These are phyloP conservation scores for Siniperca chuatsi DNA, from an alignment of 2,113 vertebrate genomes.

Conservation along the genomic window DNA sequence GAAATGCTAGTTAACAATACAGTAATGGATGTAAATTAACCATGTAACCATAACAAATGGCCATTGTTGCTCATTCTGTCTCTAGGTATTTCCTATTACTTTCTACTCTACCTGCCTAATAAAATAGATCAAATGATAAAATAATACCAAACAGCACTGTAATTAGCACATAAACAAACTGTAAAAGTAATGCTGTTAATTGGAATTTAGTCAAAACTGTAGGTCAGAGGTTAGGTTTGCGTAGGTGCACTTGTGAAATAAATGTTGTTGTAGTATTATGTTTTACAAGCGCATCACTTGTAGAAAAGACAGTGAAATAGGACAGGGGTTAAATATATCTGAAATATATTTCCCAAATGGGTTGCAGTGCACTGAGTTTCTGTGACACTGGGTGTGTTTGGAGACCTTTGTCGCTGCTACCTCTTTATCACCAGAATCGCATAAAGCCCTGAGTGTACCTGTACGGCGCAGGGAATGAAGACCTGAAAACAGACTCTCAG, in stretches of 20 bases:
- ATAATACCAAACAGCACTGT: neutral
- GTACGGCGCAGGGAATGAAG: neutral
- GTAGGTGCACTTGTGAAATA: neutral
- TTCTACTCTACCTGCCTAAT: neutral
- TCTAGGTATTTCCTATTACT: neutral
- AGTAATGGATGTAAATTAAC: neutral
- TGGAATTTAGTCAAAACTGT: neutral
- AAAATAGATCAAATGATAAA: neutral
- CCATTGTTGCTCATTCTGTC: neutral
- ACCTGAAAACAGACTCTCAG: constrained; percentile 27
- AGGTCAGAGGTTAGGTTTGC: neutral
- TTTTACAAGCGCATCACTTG: neutral
- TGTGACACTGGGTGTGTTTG: constrained; percentile 13
- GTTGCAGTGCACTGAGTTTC: neutral
- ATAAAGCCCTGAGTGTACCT: constrained; percentile 28
- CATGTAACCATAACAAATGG: neutral
- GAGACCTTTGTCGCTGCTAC: constrained; percentile 1
- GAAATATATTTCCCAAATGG: neutral
- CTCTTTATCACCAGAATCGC: constrained; percentile 24
- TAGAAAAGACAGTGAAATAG: neutral
- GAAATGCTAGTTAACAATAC: neutral
- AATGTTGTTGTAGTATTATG: no score
- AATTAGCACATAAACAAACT: neutral
- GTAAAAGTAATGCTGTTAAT: neutral
- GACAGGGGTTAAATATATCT: neutral